Base-by-base conservation (phyloP, 30 jellyfish, hydroid and myxozoan genomes). In the Hydractinia symbiolongicarpus region DNA sequence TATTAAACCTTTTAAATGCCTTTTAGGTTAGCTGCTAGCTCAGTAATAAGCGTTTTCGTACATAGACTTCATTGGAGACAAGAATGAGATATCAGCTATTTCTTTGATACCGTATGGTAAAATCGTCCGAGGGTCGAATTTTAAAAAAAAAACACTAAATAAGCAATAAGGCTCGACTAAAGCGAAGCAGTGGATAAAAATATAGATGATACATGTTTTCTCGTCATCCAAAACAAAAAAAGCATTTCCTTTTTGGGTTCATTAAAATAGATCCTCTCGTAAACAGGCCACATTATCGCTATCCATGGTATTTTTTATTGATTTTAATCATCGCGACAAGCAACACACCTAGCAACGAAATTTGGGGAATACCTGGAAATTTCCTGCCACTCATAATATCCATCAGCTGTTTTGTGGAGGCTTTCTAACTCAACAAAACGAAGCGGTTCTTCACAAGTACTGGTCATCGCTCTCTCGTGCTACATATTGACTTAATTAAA, bases 361-460 rank as follows among this genome's bases (percentile, higher is more conserved):
- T 30, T 30, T 30, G 44, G 44, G 44, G 44, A 7, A 51, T 64
- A 71, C 80, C 80, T 71, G 67, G 80, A 55, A 7, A 19, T 30
- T 50, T 71, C 80, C 61, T 71, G 30, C 80, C 80, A 71, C 53
- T 71, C 80, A 20, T 71, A 71, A 51, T 64, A 64, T 7, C 80
- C 80, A 7, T 71, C 80, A 20, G 30, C 80, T 19, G 80, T 71
- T 71, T 19, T 20, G n/a, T 71, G 55, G 55, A 71, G 61, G 9
- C 44, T 20, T 71, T 71, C 80, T 50, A 71, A 71, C 51, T 71
- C 80, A 30, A 20, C 80, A 19, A 71, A 71, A 71, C n/a, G 67
- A 9, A 60, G 17, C 7, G 74, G 74, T 13, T 51, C 74, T 64
- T 64, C 74, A 13, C 74, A 64, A 6, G 19, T 6, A 44, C 19